Evolutionary conservation across 2,113 vertebrate species (phyloP), one percentile per base, ranked within the genome.

Genomic region (Corynorhinus townsendii): DNA sequence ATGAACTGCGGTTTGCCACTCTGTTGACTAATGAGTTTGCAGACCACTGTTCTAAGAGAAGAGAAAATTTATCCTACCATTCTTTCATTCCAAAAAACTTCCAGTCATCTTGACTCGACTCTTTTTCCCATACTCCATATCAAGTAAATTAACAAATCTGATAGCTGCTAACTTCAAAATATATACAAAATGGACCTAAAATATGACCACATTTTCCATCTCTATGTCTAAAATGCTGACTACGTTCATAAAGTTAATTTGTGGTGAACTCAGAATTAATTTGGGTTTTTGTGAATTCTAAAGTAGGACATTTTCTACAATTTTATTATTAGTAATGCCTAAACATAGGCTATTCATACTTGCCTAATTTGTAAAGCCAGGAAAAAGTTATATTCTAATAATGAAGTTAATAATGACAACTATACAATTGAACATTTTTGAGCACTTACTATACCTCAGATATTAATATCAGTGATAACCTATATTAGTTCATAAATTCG

Each of bases 381-480:
- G 19, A 26, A 62, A 76, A 43, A 52, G 16, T 73, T 17, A 35
- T 2, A 45, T 22, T 64, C 5, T 56, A 69, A 26, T 91, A 93
- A 79, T 77, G 64, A 87, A 80, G 62, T 72, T 62, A 89, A 68
- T 30, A 91, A 71, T 56, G 3, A 47, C 15, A 88, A 26, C 22
- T 66, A n/a, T 24, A 87, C 75, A 79, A 86, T 30, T 9, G 66
- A 87, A 62, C 2, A 52, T 10, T 68, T 84, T 54, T 26, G 14
- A 85, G 40, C 1, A 66, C 35, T 75, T 59, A 47, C 7, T 45
- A 14, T 54, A 54, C 0, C 75, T 28, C 30, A 64, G 33, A 11
- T 5, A 43, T 7, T 30, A 72, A 0, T 47, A 6, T 89, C 66
- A 47, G 11, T 20, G 6, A 11, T 64, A 33, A 47, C 1, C n/a